phyloP scores from a whole-genome alignment of 2,888 invertebrate species.

The Hyppa rectilinea region DNA sequence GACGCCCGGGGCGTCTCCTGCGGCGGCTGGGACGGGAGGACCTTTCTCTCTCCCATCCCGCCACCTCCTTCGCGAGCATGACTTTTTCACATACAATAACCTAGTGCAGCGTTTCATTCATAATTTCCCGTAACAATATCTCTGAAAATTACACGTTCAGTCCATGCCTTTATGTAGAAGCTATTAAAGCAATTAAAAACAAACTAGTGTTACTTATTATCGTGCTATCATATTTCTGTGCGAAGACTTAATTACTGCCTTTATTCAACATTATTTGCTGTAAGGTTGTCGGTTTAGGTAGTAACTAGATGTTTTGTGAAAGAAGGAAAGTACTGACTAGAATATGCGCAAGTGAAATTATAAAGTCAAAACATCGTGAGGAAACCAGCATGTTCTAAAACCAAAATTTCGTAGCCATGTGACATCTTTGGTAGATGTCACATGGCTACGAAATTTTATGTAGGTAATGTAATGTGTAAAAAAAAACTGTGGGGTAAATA shows the following conservation, averaged over 20 bases:
- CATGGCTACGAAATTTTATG: too few species aligned
- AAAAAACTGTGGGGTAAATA: too few species aligned
- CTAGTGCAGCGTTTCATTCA: neutral
- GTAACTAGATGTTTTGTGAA: neutral
- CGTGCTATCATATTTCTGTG: neutral
- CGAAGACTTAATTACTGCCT: constrained; percentile 12
- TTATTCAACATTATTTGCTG: constrained; percentile 4
- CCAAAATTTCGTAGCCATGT: too few species aligned
- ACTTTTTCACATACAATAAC: neutral
- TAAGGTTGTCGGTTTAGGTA: neutral
- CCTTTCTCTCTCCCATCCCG: too few species aligned
- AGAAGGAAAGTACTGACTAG: neutral
- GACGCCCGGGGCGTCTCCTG: too few species aligned
- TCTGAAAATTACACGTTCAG: neutral
- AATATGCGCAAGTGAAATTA: too few species aligned
- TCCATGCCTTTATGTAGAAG: neutral
- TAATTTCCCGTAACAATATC: neutral
- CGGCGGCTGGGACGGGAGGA: too few species aligned
- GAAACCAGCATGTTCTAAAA: too few species aligned
- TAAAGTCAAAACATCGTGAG: too few species aligned
- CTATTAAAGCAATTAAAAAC: constrained; percentile 25
- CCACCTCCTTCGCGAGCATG: too few species aligned
- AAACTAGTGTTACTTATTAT: constrained; percentile 22
- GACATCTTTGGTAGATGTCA: too few species aligned
- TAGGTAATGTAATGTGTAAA: too few species aligned